Conservation (phyloP, 1,140 invertebrate genomes). For the Myzus persicae region DNA sequence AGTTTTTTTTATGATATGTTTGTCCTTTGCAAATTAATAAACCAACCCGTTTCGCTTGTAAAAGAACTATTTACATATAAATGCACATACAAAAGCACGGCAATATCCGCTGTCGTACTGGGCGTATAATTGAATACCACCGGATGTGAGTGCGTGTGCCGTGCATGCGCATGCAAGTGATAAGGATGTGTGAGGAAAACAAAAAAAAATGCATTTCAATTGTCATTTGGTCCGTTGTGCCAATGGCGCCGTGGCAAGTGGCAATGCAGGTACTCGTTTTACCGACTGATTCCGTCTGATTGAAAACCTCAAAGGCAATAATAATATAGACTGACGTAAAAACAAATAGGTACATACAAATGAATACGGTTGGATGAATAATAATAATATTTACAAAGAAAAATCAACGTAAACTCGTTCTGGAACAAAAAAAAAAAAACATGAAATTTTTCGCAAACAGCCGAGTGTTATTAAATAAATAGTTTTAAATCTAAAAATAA, state of each 20-base stretch:
- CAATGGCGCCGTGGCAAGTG: background rate
- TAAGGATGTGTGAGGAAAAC: background rate
- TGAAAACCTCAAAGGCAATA: background rate
- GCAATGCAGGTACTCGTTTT: background rate
- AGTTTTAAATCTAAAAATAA: background rate
- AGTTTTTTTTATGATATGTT: constrained; percentile 12
- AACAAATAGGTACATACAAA: background rate
- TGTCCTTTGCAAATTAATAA: background rate
- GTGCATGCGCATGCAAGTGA: background rate
- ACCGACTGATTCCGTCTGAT: background rate
- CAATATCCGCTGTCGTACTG: background rate
- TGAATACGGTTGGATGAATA: background rate
- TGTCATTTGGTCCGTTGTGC: background rate
- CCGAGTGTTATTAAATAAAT: background rate
- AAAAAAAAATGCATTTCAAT: background rate
- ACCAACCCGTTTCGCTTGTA: background rate
- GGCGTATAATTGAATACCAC: background rate
- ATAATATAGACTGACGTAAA: background rate
- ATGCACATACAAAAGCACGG: background rate
- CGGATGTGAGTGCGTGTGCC: background rate
- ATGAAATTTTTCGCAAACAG: background rate
- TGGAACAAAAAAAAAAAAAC: background rate
- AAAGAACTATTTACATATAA: constrained; percentile 22
- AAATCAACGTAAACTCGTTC: background rate
- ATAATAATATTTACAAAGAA: background rate